Base-by-base conservation (phyloP, 2,888 invertebrate species). In the Tetranychus piercei region DNA sequence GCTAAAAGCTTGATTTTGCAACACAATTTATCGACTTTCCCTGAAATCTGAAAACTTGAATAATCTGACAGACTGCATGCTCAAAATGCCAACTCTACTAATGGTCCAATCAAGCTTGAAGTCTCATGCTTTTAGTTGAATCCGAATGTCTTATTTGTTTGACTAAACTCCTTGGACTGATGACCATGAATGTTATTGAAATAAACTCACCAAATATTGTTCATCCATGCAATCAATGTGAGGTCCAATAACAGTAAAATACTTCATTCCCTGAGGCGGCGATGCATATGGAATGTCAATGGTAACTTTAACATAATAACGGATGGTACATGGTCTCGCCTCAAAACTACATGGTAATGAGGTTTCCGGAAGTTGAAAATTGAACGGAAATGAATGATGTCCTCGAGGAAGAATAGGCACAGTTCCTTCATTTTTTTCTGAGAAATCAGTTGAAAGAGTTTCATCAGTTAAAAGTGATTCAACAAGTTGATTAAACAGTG, bases 201-300 rank as follows among this genome's bases (percentile, higher is more conserved):
- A 34, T 34, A 34, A 5, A 80, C 85, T 84, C 82, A 89, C 89
- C 84, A 89, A 82, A 81, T 88, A 89, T 80, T 88, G 87, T 81
- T 89, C 89, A 78, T 90, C 89, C 89, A 89, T 89, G 81, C 89
- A 89, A 82, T 90, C 89, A 79, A 89, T 88, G 80, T 89, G 88
- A 18, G 89, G 89, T 3, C 89, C 89, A 78, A 90, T 88, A 71
- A 90, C 85, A 1, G 89, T 89, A 81, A 90, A 90, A 81, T 90
- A 89, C 81, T 89, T 89, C 84, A 89, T 88, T 15, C 89, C 89
- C 81, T 89, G 89, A 0, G 89, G 89, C 1, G 89, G 88, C 73
- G 88, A 89, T 2, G 89, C 88, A 80, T 89, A 89, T 0, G 89
- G 89, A 78, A 90, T 88, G 81, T 90, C 89, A 72, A 90, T 86